A percentile compares a stretch with the other conserved stretches of the same genome.
phyloP scores from a whole-genome alignment of 2,113 vertebrate genomes.

The Okapia johnstoni region DNA sequence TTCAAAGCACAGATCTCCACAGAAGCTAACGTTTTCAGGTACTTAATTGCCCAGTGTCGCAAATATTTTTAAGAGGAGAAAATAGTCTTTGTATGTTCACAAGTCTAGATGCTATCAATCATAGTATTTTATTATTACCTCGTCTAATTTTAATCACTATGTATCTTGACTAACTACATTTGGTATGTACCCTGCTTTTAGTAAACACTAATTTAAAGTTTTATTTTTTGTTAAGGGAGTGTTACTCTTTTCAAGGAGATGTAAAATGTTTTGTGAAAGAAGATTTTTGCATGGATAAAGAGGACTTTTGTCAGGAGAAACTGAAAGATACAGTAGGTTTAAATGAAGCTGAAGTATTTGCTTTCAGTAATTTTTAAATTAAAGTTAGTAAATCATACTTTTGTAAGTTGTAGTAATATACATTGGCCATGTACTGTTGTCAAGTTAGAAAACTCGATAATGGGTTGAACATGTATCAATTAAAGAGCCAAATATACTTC shows the following conservation, averaged over 20 bases:
- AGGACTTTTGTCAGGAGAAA: conserved; percentile 64
- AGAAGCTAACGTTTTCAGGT: conserved; percentile 77
- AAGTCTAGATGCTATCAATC: conserved; percentile 15
- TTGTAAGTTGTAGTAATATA: conserved; percentile 6
- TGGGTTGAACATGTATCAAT: background rate
- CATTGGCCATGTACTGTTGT: background rate
- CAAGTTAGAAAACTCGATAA: background rate
- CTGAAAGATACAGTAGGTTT: conserved; percentile 55
- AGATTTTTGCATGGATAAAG: conserved; percentile 57
- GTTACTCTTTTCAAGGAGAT: conserved; percentile 69
- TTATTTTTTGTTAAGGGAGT: conserved; percentile 73
- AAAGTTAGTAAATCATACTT: conserved; percentile 16
- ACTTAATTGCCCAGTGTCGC: background rate
- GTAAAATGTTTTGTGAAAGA: conserved; percentile 29
- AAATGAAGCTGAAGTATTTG: conserved; percentile 34
- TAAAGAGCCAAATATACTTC: conserved; percentile 4
- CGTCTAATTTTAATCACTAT: background rate
- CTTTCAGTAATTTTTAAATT: conserved; percentile 40
- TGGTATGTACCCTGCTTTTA: background rate
- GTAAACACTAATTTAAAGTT: conserved; percentile 45
- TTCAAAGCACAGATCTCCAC: conserved; percentile 63
- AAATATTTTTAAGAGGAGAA: conserved; percentile 20
- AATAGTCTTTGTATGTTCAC: background rate
- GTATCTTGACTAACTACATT: conserved; percentile 4
- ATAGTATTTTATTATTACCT: background rate